Evolutionary conservation across 2,113 vertebrate genomes (phyloP).

Genomic region (Dicaeum eximium): DNA sequence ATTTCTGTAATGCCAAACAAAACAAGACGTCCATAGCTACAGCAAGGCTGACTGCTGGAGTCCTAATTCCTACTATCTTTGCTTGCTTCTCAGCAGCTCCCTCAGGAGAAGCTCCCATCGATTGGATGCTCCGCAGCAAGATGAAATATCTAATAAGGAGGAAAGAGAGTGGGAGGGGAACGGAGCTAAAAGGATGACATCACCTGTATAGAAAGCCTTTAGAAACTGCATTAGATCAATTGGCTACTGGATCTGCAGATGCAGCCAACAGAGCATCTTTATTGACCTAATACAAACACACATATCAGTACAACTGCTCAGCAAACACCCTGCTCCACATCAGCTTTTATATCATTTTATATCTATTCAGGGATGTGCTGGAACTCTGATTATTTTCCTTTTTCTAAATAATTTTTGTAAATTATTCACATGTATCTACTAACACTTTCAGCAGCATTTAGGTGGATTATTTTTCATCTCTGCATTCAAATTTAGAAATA

Average conservation of each 20-base stretch:
- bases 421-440: background rate
- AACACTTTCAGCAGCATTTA: background rate
- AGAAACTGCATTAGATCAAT: constrained; percentile 95
- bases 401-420: rapidly evolving
- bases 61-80: constrained; percentile 76
- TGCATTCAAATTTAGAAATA: constrained; percentile 12
- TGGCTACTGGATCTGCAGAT: constrained; percentile 86
- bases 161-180: constrained; percentile 88
- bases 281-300: constrained; percentile 75
- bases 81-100: constrained; percentile 80
- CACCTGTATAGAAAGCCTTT: constrained; percentile 82
- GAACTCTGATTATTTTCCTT: background rate
- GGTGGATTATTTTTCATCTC: constrained; percentile 10
- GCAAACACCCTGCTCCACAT: constrained; percentile 26
- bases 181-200: constrained; percentile 87
- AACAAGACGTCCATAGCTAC: constrained; percentile 68
- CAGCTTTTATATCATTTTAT: background rate
- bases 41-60: constrained; percentile 66
- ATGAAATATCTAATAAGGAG: constrained; percentile 91
- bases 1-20: constrained; percentile 54
- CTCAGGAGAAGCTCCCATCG: constrained; percentile 82
- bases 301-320: constrained; percentile 32
- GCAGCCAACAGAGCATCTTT: constrained; percentile 81
- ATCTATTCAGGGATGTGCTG: background rate
- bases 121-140: constrained; percentile 89